These are phyloP conservation scores for Acheta domesticus DNA, from an alignment of 2,888 invertebrate species.

Conservation along the genomic window DNA sequence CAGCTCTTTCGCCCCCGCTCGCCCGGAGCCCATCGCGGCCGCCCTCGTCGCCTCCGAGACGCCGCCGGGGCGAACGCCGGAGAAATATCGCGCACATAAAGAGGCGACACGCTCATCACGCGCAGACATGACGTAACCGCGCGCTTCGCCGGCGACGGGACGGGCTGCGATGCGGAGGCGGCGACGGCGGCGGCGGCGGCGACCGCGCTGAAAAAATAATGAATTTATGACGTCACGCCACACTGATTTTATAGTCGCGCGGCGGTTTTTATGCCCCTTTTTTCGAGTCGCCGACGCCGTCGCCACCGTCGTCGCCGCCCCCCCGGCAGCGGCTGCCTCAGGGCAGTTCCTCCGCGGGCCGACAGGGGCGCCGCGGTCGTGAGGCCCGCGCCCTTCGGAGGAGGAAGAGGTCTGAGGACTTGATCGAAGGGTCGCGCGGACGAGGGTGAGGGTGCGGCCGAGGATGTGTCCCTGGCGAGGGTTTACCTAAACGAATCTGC, in stretches of 20 bases:
- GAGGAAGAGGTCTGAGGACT: not conserved
- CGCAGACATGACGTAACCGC: conserved; percentile 18
- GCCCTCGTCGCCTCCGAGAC: not conserved
- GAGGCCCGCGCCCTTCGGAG: not conserved
- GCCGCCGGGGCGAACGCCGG: not conserved
- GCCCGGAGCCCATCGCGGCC: no score
- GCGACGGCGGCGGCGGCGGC: not conserved
- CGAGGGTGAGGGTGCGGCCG: conserved; percentile 1
- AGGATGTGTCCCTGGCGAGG: conserved; percentile 9
- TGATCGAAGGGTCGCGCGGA: not conserved
- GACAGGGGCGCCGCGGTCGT: not conserved
- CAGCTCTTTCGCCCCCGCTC: no score
- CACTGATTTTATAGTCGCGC: conserved; percentile 33
- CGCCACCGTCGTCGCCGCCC: not conserved
- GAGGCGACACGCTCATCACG: conserved; percentile 10
- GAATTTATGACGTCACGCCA: conserved; percentile 35
- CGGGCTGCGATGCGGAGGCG: not conserved
- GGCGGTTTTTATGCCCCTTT: conserved; percentile 19
- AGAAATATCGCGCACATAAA: conserved; percentile 18
- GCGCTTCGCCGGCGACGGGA: not conserved
- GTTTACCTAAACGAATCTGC: conserved; percentile 9
- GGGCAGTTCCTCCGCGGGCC: not conserved
- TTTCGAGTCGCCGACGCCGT: not conserved
- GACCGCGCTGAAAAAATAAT: conserved; percentile 27
- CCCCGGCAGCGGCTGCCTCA: not conserved